Evolutionary conservation across 2,888 invertebrate species (phyloP), one percentile per base, ranked within the genome.

Genomic region (Euplexia lucipara): DNA sequence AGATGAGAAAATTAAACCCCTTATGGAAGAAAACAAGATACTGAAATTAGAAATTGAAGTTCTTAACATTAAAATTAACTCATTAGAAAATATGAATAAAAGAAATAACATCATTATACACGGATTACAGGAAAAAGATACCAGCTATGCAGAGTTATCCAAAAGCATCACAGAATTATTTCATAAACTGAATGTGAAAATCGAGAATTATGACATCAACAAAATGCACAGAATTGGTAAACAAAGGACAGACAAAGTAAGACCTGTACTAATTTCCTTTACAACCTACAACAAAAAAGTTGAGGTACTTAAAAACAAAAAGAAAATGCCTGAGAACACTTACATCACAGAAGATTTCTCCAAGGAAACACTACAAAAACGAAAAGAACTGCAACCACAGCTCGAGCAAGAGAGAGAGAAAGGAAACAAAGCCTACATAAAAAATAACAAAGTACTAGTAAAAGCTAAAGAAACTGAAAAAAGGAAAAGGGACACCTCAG

Each of bases 311-410:
- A 41, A 41, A 18, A 41, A 41, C 18, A 41, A 41, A 18, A 41
- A 41, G 10, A 41, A 18, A 41, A 18, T 41, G 41, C 41, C 41
- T 10, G 41, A 41, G 41, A 41, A 41, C 18, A 41, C 10, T 7
- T 41, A 41, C 39, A 41, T 41, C 18, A 18, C 39, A 41, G 41
- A 41, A 41, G 41, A 41, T 41, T 41, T 41, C 41, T 41, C 39
- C 16, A 41, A 41, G 4, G 39, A 18, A 41, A 16, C 39, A 9
- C 4, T 41, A 18, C 16, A 16, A 9, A 41, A 41, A 18, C 39
- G 39, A 16, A 41, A 41, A 41, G 16, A 39, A 16, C 8, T 39
- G 16, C 39, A 39, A 39, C 16, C n/a, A 8, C 16, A 39, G n/a
- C 39, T 39, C 7, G 16, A 39, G 8, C 16, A 39, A n/a, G 39